Evolutionary conservation across 2,797 vertebrate species (phyloP), one percentile per base, ranked within the genome.

Genomic region (Sebastes vulpes): DNA sequence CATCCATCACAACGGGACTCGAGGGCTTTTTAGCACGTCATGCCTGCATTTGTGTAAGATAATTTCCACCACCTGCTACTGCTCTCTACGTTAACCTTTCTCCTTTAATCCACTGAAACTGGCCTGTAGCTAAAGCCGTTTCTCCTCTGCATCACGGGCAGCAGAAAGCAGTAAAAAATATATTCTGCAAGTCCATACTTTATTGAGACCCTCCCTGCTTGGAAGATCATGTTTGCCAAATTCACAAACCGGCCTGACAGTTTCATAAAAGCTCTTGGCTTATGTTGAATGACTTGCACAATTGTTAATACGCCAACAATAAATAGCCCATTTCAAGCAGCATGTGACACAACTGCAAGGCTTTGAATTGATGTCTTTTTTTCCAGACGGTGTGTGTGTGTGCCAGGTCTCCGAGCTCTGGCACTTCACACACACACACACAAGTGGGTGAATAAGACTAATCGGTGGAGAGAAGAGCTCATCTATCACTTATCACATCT

Each of bases 231-330:
- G 4, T 63, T 16, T 48, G 65, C 12, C 21, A 50, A 21, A 68
- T 63, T 38, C 5, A 48, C 23, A 25, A 75, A 75, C 5, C 23
- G 9, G 23, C n/a, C 4, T 2, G 9, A 65, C 5, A 72, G 53
- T 79, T 58, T 56, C 35, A 57, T 35, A 26, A 71, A 77, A 53
- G 50, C 69, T 48, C 29, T 31, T 52, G 74, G 52, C 42, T 18
- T 31, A 2, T 6, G 28, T 32, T 42, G 6, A 16, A 60, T 26
- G 9, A 23, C 10, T 31, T 10, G 5, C 26, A 0, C 4, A 5
- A 66, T 4, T 52, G 26, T 9, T 54, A 12, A 50, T 25, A 35
- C 21, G 14, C n/a, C 53, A 54, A 59, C 18, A 32, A 54, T 25
- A 57, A 50, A 72, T 3, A 26, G 20, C 18, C 21, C 10, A 5